Conservation (phyloP, 2,797 vertebrate species). For the Lepilemur ruficaudatus region DNA sequence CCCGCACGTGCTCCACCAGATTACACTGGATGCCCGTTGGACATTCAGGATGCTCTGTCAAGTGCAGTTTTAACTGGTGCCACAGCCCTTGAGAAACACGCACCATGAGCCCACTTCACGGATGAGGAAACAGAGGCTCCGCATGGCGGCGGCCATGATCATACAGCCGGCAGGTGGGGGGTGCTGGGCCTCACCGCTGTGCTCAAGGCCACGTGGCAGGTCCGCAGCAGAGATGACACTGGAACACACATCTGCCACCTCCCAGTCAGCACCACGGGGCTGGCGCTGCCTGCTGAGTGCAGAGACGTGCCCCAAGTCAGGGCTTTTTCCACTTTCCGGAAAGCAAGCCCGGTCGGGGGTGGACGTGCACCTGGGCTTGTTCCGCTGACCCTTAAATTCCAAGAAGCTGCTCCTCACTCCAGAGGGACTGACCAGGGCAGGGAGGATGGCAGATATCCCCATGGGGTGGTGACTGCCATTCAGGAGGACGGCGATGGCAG, state of each 20-base stretch:
- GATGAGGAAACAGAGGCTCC: background rate
- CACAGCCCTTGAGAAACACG: background rate
- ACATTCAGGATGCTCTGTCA: background rate
- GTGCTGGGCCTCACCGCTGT: background rate
- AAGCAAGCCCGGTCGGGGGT: background rate
- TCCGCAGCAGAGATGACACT: background rate
- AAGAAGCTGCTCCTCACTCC: background rate
- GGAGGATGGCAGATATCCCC: accelerated
- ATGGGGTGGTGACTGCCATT: no score
- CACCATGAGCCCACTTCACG: background rate
- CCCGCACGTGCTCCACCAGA: no score
- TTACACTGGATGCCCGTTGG: background rate
- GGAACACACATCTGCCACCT: background rate
- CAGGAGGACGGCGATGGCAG: background rate
- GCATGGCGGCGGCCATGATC: no score
- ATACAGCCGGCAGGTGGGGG: accelerated
- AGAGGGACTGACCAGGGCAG: background rate
- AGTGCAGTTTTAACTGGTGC: background rate
- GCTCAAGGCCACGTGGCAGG: background rate
- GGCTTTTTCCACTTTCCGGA: background rate
- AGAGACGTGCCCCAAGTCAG: background rate
- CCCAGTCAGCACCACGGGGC: no score
- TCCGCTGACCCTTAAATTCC: background rate
- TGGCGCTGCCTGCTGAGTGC: no score
- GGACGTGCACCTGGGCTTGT: background rate